Base-by-base conservation (phyloP, 2,797 vertebrate species). In the Sebastiscus tertius region DNA sequence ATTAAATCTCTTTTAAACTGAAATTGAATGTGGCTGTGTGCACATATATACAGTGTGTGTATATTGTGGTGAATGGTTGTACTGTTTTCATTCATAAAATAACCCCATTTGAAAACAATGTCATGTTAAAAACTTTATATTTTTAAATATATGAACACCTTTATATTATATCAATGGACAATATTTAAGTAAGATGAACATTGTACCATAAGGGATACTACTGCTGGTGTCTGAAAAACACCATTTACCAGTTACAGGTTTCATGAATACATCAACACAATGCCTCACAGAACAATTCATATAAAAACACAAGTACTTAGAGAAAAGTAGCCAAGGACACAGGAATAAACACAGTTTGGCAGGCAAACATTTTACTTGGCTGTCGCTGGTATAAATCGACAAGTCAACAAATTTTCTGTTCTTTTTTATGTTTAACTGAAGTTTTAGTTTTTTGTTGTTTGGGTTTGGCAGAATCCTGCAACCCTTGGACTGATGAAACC, bases 1-100 rank as follows among this genome's bases (percentile, higher is more conserved):
- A 91, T 91, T 89, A 92, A 93, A 94, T 77, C 29, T 85, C 65
- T 85, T 76, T 55, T 33, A 83, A 86, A 70, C 39, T 64, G 20
- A 85, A 65, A 18, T 3, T 66, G 33, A 77, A 39, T 80, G 55
- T 90, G 55, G 26, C 4, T 88, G 63, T 89, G 62, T 80, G 24
- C 64, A 80, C 46, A 59, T 68, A 56, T 55, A 36, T 20, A 54
- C 14, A 76, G 31, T 20, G 4, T n/a, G 20, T 79, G 39, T 60
- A 34, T 66, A 55, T 14, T 76, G 29, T 56, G 42, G 29, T 55
- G 20, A 72, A 36, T 59, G 52, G 46, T 67, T 80, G 22, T 76
- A 72, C 8, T 77, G 18, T 75, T 72, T 64, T 34, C 11, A 59
- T 56, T 68, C 1, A 58, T 49, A 61, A 58, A 69, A 65, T 67